Conservation (phyloP, 37 sponge, comb jelly and placozoan species). For the Geodia barretti region DNA sequence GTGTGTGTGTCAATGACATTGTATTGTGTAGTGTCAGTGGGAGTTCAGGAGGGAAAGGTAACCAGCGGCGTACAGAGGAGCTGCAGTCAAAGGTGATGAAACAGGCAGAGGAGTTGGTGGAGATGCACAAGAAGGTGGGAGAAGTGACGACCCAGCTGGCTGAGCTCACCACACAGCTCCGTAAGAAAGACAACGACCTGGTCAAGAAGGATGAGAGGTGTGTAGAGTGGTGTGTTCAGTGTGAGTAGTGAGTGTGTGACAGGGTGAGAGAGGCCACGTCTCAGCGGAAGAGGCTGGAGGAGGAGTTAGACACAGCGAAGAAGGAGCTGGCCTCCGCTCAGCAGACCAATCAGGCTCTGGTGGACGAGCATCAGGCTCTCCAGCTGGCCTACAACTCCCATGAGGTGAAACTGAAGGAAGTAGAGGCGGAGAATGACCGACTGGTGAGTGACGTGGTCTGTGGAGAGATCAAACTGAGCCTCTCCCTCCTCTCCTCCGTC, state of each 20-base stretch:
- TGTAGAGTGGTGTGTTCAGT: neutral
- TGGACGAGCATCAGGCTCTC: slow-evolving; percentile 74
- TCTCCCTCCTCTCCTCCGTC: neutral
- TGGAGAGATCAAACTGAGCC: neutral
- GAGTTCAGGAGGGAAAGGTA: slow-evolving; percentile 5
- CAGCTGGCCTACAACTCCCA: slow-evolving; percentile 57
- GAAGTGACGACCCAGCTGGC: slow-evolving; percentile 4
- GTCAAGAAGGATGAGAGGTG: slow-evolving; percentile 12
- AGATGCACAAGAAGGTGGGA: slow-evolving; percentile 27
- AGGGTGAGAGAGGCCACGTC: neutral
- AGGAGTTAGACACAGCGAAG: slow-evolving; percentile 5
- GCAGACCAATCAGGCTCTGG: slow-evolving; percentile 18
- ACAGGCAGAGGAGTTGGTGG: slow-evolving; percentile 54
- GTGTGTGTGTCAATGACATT: no score
- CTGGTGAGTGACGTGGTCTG: slow-evolving; percentile 43
- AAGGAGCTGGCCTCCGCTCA: neutral
- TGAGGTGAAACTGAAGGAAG: slow-evolving; percentile 57
- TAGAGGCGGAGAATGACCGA: slow-evolving; percentile 65
- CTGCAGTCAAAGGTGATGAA: slow-evolving; percentile 28
- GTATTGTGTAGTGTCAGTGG: slow-evolving; percentile 1
- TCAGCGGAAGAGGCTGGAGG: slow-evolving; percentile 19
- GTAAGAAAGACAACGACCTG: slow-evolving; percentile 21
- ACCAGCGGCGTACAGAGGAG: slow-evolving; percentile 21
- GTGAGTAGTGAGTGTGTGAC: neutral
- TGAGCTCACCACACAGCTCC: slow-evolving; percentile 5